Conservation (phyloP, 1,140 invertebrate species). For the Nautilus pompilius region DNA sequence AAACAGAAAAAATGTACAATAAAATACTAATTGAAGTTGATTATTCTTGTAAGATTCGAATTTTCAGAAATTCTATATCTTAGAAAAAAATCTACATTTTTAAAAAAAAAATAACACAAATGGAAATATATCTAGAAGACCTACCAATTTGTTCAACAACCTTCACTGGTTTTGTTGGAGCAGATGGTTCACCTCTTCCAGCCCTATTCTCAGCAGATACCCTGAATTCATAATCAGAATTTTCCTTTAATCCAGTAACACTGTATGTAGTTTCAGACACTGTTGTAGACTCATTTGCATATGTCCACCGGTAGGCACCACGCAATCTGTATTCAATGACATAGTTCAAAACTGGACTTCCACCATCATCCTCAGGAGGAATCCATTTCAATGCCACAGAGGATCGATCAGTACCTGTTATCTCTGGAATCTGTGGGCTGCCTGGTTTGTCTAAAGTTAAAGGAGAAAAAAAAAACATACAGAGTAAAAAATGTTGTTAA, state of each 20-base stretch:
- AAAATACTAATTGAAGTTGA: no score
- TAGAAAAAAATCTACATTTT: background rate
- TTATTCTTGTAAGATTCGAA: no score
- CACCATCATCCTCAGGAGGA: conserved; percentile 84
- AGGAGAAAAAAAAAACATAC: no score
- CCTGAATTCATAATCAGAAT: conserved; percentile 93
- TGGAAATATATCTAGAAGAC: conserved; percentile 5
- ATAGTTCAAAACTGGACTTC: conserved; percentile 94
- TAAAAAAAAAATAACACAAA: background rate
- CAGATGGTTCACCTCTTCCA: conserved; percentile 83
- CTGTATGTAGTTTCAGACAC: conserved; percentile 56
- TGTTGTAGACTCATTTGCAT: conserved; percentile 30
- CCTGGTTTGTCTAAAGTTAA: conserved; percentile 68
- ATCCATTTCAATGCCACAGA: conserved; percentile 92
- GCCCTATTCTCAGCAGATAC: conserved; percentile 94
- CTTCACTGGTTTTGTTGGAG: conserved; percentile 62
- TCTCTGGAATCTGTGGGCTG: conserved; percentile 79
- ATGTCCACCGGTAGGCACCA: conserved; percentile 37
- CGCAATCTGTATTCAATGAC: conserved; percentile 58
- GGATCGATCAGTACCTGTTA: conserved; percentile 89
- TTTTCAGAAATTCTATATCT: no score
- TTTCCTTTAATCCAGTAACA: conserved; percentile 78
- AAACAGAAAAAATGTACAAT: no score
- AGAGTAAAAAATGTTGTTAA: no score
- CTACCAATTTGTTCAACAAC: conserved; percentile 38